Conservation (phyloP, 2,113 vertebrate genomes). For the Halichoerus grypus region DNA sequence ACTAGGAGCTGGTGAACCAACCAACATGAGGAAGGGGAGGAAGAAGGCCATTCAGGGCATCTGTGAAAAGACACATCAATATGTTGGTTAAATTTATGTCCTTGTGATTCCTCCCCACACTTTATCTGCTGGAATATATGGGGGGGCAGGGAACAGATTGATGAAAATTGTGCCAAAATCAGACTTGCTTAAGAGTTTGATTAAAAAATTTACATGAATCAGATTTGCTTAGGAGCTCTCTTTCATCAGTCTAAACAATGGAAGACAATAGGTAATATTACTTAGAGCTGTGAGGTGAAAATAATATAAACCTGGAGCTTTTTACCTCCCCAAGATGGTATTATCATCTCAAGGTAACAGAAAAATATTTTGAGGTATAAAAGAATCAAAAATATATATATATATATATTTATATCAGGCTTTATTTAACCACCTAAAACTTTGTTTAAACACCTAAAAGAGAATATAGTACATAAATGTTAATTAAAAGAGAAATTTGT, state of each 20-base stretch:
- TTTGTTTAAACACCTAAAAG: background rate
- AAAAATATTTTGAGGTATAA: background rate
- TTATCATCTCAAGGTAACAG: background rate
- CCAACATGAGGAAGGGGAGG: rapidly evolving
- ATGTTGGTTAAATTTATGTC: background rate
- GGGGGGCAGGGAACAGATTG: background rate
- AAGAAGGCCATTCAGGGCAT: too few species aligned
- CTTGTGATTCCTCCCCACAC: background rate
- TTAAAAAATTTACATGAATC: background rate
- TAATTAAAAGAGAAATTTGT: background rate
- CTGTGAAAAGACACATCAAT: background rate
- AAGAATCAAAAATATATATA: background rate
- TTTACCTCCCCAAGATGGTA: too few species aligned
- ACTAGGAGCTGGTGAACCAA: too few species aligned
- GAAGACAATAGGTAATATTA: background rate
- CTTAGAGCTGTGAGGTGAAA: background rate
- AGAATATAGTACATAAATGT: background rate
- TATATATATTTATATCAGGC: too few species aligned
- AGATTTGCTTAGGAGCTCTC: background rate
- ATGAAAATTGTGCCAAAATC: background rate
- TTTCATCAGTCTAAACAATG: background rate
- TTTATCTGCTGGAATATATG: background rate
- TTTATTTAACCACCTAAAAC: background rate
- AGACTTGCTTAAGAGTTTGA: background rate
- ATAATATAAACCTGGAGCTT: background rate